Evolutionary conservation across 2,888 invertebrate genomes (phyloP).

Genomic region (Dryomyza anilis): DNA sequence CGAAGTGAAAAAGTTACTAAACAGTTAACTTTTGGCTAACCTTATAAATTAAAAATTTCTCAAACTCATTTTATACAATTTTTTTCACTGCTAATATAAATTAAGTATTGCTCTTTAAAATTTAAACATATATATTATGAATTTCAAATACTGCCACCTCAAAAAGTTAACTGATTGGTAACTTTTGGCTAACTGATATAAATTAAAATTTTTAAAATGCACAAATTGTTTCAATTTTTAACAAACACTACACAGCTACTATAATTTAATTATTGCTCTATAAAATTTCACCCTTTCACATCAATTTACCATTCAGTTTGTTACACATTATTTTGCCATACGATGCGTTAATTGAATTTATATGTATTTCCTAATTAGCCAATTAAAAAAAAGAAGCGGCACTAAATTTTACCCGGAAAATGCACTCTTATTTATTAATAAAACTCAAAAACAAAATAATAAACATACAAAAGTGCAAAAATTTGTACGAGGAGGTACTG

Average conservation of each 20-base stretch:
- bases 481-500: background rate
- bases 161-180: no score
- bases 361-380: slow-evolving; percentile 37
- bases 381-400: slow-evolving; percentile 28
- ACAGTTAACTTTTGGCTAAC: no score
- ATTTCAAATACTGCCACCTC: no score
- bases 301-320: background rate
- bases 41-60: no score
- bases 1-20: no score
- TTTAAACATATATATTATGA: no score
- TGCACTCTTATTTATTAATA: background rate
- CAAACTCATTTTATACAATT: no score
- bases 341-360: slow-evolving; percentile 38
- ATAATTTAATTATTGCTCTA: background rate
- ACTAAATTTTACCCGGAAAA: slow-evolving; percentile 1
- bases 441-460: background rate
- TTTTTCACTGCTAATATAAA: no score
- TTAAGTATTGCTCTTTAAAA: no score
- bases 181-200: no score
- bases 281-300: slow-evolving; percentile 11
- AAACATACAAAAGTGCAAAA: background rate
- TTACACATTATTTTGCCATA: background rate
- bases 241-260: no score
- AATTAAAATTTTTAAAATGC: no score
- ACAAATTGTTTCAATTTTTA: background rate